Evolutionary conservation across 2,888 invertebrate genomes (phyloP).

Genomic region (Phlogophora meticulosa): DNA sequence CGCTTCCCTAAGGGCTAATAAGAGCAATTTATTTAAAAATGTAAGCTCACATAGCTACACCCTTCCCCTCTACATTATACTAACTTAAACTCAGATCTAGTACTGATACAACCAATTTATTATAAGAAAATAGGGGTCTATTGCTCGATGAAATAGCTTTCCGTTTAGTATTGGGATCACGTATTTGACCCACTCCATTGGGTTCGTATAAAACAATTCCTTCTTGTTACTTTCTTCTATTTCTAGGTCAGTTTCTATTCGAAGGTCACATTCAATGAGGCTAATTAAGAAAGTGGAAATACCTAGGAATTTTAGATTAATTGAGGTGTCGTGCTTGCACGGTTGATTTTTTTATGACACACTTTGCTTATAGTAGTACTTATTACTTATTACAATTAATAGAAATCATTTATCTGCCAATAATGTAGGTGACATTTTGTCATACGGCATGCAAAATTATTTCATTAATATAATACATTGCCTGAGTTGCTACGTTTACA

Average conservation of each 20-base stretch:
- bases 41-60: conserved; percentile 17
- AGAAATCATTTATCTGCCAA: too few species aligned
- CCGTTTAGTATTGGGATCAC: conserved; percentile 50
- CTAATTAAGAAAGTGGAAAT: conserved; percentile 46
- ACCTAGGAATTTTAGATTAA: conserved; percentile 16
- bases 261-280: conserved; percentile 44
- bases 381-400: too few species aligned
- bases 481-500: too few species aligned
- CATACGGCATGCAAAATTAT: too few species aligned
- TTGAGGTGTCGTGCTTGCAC: conserved; percentile 8
- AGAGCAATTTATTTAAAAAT: conserved; percentile 30
- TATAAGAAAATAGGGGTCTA: conserved; percentile 50
- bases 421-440: too few species aligned
- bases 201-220: conserved; percentile 57
- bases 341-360: conserved; percentile 19
- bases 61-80: conserved; percentile 12
- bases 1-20: background rate
- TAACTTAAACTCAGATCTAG: conserved; percentile 43
- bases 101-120: conserved; percentile 57
- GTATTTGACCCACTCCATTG: conserved; percentile 54
- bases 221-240: conserved; percentile 44
- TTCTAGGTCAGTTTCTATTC: conserved; percentile 41
- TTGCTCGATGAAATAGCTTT: conserved; percentile 35
- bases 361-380: background rate
- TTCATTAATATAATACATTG: too few species aligned